Evolutionary conservation across 2,113 vertebrate species (phyloP).

Genomic region (Xyliphius kryptos): DNA sequence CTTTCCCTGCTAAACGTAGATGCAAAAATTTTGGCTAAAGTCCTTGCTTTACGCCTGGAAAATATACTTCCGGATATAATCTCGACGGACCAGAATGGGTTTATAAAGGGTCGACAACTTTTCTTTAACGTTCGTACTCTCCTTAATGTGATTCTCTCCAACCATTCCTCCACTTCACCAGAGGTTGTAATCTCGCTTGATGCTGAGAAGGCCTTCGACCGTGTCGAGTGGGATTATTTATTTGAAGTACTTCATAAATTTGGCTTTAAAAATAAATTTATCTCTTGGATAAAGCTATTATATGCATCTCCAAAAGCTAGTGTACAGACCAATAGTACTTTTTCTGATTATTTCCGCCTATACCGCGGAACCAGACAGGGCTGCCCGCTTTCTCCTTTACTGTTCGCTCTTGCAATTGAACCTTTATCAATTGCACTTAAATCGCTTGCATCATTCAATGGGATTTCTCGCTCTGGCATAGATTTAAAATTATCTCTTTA

Average conservation of each 20-base stretch:
- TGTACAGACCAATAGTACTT: not conserved
- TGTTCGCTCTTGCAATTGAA: not conserved
- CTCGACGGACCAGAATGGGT: not conserved
- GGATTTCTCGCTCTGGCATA: too few species aligned
- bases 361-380: not conserved
- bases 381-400: not conserved
- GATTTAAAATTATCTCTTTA: not conserved
- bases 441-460: too few species aligned
- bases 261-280: not conserved
- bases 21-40: slow-evolving; percentile 4
- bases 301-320: not conserved
- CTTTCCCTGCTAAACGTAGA: not conserved
- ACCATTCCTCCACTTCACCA: too few species aligned
- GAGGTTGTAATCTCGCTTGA: too few species aligned
- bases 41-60: not conserved
- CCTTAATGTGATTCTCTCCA: not conserved
- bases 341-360: not conserved
- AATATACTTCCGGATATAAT: not conserved
- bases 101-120: not conserved
- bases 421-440: not conserved
- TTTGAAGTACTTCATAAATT: not conserved
- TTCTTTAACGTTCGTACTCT: not conserved
- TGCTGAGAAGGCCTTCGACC: too few species aligned
- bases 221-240: not conserved
- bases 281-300: not conserved